Conservation (phyloP, 2,113 vertebrate species). For the Cnemophilus loriae region DNA sequence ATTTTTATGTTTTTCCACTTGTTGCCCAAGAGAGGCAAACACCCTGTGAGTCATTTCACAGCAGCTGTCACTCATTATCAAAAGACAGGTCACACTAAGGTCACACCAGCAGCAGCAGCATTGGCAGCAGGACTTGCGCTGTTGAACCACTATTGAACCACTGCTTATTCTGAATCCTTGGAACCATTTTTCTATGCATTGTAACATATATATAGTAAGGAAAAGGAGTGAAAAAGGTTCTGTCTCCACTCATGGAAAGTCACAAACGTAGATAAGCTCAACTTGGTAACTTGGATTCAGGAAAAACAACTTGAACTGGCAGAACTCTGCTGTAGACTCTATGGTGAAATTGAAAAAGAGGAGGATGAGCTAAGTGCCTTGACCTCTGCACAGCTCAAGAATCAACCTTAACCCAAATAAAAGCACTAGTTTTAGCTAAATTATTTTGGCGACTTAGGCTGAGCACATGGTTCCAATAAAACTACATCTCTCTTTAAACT, state of each 20-base stretch:
- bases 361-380: constrained; percentile 29
- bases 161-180: neutral
- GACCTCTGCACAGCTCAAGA: constrained; percentile 54
- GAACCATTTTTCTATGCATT: neutral
- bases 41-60: neutral
- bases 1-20: neutral
- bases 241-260: neutral
- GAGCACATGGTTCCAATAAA: constrained; percentile 75
- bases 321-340: neutral
- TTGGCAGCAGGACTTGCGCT: neutral
- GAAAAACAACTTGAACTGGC: neutral
- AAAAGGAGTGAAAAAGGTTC: neutral
- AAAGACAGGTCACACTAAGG: neutral
- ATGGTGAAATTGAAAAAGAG: neutral
- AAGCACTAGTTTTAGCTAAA: constrained; percentile 67
- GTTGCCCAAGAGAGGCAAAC: neutral
- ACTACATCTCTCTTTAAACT: constrained; percentile 60
- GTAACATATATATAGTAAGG: neutral
- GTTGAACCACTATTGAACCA: neutral
- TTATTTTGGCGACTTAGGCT: constrained; percentile 66
- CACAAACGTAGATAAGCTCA: neutral
- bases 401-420: constrained; percentile 72
- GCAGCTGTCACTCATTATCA: constrained; percentile 4
- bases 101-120: neutral
- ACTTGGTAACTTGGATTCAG: neutral